Evolutionary conservation across 2,113 vertebrate genomes (phyloP).

Genomic region (Notarius lentiginosus): DNA sequence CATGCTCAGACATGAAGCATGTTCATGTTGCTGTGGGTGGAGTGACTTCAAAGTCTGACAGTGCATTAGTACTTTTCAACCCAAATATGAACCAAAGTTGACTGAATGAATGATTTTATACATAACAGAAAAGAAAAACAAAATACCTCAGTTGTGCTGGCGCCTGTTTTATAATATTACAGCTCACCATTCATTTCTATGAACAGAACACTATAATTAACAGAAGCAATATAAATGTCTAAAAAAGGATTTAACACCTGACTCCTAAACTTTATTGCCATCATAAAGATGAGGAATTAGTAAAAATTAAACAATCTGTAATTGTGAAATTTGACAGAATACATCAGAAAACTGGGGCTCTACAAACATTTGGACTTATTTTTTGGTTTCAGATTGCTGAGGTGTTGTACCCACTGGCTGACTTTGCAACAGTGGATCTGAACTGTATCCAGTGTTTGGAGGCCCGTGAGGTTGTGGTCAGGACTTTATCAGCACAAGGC

Average conservation of each 20-base stretch:
- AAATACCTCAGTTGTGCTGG: neutral
- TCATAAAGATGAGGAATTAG: neutral
- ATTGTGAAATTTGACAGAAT: neutral
- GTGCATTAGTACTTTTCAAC: neutral
- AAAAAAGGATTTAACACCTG: neutral
- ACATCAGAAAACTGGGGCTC: neutral
- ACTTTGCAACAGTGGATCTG: slow-evolving; percentile 79
- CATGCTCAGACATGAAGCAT: too few relatives aligned
- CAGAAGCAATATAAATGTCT: neutral
- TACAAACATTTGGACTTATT: neutral
- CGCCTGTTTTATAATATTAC: neutral
- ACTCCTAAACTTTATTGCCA: neutral
- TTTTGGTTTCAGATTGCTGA: slow-evolving; percentile 82
- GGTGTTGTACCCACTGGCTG: slow-evolving; percentile 83
- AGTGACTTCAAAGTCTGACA: neutral
- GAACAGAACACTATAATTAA: neutral
- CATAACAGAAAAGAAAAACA: neutral
- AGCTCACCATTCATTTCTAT: neutral
- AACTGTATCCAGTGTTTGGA: slow-evolving; percentile 82
- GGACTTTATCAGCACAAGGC: slow-evolving; percentile 89
- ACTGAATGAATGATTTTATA: neutral
- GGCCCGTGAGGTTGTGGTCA: slow-evolving; percentile 83
- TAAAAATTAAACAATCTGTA: neutral
- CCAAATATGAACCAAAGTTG: neutral
- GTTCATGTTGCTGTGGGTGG: too few relatives aligned